Evolutionary conservation across 2,113 vertebrate species (phyloP).

Genomic region (Thamnaconus septentrionalis): DNA sequence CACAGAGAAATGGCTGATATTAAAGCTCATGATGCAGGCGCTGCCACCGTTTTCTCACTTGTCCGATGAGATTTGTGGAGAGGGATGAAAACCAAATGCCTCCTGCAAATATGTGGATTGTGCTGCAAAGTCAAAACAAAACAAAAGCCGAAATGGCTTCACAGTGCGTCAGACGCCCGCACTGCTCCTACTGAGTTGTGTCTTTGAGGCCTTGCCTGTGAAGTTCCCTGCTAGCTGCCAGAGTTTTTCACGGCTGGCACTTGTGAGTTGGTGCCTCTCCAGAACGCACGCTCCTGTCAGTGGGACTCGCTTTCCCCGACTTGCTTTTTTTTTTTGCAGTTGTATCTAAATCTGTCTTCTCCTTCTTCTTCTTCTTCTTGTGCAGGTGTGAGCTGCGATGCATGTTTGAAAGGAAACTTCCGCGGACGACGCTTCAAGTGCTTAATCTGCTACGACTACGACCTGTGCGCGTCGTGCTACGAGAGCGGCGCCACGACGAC

Average conservation of each 20-base stretch:
- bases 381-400: slow-evolving; percentile 99
- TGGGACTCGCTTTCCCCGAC: slow-evolving; percentile 10
- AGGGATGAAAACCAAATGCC: not conserved
- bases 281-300: slow-evolving; percentile 38
- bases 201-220: slow-evolving; percentile 10
- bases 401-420: slow-evolving; percentile 99
- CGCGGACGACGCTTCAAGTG: slow-evolving; percentile 97
- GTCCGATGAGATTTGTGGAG: not conserved
- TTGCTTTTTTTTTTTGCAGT: slow-evolving; percentile 44
- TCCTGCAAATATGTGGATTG: not conserved
- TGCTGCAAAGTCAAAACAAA: slow-evolving; percentile 18
- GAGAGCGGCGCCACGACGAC: slow-evolving; percentile 98
- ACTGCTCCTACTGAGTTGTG: slow-evolving; percentile 5
- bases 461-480: slow-evolving; percentile 98
- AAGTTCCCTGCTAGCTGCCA: no score
- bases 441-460: slow-evolving; percentile 99
- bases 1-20: not conserved
- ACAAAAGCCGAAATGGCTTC: not conserved
- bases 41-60: not conserved
- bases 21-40: no score
- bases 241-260: slow-evolving; percentile 37
- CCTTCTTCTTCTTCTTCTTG: not conserved
- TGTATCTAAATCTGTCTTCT: not conserved
- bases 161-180: not conserved
- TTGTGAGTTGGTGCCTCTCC: slow-evolving; percentile 44